Evolutionary conservation across 2,797 vertebrate genomes (phyloP).

Genomic region (Aratinga solstitialis): DNA sequence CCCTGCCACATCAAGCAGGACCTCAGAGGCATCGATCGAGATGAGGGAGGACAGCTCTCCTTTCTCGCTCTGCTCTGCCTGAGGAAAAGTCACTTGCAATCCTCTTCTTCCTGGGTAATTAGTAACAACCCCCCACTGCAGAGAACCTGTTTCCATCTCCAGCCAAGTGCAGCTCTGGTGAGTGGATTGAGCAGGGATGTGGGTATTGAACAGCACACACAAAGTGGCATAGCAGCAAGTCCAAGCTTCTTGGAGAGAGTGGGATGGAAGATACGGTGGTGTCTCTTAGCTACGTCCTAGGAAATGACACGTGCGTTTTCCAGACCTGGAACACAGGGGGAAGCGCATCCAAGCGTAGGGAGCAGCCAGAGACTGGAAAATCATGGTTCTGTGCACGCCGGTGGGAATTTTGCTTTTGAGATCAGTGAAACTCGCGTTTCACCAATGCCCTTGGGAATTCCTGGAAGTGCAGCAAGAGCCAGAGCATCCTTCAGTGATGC

Average conservation of each 20-base stretch:
- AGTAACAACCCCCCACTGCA: neutral
- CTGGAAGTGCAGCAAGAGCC: neutral
- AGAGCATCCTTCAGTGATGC: neutral
- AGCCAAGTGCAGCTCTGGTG: neutral
- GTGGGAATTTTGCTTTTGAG: neutral
- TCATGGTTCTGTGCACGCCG: neutral
- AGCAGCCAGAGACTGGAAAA: neutral
- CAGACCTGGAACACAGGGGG: constrained; percentile 59
- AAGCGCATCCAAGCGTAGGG: neutral
- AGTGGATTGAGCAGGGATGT: neutral
- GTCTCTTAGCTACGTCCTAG: constrained; percentile 74
- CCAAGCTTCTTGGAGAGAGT: constrained; percentile 79
- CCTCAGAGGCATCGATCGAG: neutral
- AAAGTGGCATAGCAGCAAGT: constrained; percentile 58
- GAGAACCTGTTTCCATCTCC: neutral
- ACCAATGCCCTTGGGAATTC: neutral
- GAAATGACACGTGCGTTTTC: constrained; percentile 79
- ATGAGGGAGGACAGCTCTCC: constrained; percentile 20
- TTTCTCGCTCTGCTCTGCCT: constrained; percentile 22
- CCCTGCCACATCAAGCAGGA: neutral
- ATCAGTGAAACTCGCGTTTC: neutral
- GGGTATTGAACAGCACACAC: neutral
- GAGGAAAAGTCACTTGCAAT: constrained; percentile 47
- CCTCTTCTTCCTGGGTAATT: constrained; percentile 23
- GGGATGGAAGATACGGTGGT: constrained; percentile 80